phyloP scores from a whole-genome alignment of 2,888 invertebrate genomes.

The Megalurothrips usitatus region DNA sequence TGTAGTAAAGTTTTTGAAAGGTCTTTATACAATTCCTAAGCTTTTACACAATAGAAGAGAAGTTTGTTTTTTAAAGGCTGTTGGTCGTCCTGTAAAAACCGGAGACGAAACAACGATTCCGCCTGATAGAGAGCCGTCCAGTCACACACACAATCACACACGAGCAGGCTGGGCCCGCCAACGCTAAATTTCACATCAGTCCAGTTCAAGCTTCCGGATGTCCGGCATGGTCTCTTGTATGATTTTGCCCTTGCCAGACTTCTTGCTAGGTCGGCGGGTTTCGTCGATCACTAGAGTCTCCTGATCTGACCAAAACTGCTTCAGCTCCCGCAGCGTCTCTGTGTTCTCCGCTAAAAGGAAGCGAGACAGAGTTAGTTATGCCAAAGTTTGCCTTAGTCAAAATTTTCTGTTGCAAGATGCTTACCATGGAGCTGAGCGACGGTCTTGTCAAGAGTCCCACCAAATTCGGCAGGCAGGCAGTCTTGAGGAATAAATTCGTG shows the following conservation, averaged over 20 bases:
- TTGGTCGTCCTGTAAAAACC: too few species aligned
- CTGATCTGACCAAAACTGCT: background rate
- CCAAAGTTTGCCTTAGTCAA: background rate
- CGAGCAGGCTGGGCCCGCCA: background rate
- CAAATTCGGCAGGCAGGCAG: slow-evolving; percentile 58
- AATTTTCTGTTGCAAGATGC: background rate
- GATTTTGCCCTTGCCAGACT: background rate
- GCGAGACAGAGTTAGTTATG: background rate
- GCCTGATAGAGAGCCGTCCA: background rate
- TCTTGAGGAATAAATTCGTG: slow-evolving; percentile 55
- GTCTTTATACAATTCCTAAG: too few species aligned
- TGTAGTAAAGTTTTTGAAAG: background rate
- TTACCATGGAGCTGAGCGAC: slow-evolving; percentile 39
- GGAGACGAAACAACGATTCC: background rate
- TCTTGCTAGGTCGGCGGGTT: background rate
- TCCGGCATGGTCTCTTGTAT: background rate
- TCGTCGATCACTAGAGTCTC: background rate
- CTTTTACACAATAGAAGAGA: too few species aligned
- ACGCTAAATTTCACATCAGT: background rate
- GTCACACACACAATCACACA: background rate
- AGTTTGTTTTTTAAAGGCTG: too few species aligned
- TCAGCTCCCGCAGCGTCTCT: background rate
- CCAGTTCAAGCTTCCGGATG: background rate
- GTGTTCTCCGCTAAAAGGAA: background rate
- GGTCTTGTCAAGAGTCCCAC: slow-evolving; percentile 51